Conservation (phyloP, 30 jellyfish, hydroid and myxozoan species). For the Sanderia malayensis region DNA sequence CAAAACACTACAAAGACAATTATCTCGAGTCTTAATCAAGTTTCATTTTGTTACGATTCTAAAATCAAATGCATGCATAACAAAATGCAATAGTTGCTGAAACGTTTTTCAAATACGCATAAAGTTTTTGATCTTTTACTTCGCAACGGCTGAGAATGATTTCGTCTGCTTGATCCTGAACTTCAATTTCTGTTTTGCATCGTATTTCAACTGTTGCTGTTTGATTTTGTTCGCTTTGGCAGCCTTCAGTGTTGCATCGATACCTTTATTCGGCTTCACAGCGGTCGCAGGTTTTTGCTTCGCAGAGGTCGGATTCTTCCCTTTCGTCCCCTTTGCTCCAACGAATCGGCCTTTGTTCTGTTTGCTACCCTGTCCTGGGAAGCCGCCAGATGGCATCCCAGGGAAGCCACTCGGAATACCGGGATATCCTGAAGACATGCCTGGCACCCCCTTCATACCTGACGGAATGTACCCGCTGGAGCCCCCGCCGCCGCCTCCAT, state of each 20-base stretch:
- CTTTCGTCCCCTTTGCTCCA: conserved; percentile 27
- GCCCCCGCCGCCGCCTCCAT: conserved; percentile 69
- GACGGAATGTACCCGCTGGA: conserved; percentile 35
- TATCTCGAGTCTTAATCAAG: no score
- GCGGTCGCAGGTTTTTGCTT: conserved; percentile 9
- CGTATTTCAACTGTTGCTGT: no score
- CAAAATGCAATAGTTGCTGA: no score
- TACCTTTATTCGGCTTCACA: neutral
- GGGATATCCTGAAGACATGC: conserved; percentile 17
- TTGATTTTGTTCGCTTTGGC: neutral
- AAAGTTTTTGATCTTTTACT: no score
- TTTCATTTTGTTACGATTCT: no score
- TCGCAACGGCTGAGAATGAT: no score
- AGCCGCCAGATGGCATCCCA: conserved; percentile 68
- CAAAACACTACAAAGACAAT: no score
- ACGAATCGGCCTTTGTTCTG: conserved; percentile 16
- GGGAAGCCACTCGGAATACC: conserved; percentile 36
- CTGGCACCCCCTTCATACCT: conserved; percentile 53
- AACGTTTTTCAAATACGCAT: no score
- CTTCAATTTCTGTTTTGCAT: no score
- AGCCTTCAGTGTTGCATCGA: neutral
- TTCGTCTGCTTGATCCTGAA: no score
- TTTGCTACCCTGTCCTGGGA: conserved; percentile 17
- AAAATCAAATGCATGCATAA: no score
- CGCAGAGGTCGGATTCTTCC: conserved; percentile 31